Base-by-base conservation (phyloP, 1,140 invertebrate genomes). In the Drosophila equinoxialis region DNA sequence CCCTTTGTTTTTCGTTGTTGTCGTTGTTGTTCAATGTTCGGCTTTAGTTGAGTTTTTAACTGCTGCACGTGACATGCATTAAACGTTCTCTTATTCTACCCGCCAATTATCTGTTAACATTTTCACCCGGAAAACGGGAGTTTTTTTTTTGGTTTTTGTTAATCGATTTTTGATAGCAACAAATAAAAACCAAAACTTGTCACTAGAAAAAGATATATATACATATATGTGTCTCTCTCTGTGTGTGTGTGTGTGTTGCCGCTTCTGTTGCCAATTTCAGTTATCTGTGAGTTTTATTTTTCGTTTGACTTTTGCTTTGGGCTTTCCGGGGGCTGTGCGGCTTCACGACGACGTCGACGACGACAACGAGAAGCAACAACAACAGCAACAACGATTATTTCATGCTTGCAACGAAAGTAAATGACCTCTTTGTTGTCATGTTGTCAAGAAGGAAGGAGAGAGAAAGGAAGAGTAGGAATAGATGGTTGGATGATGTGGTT, bases 391-490 rank as follows among this genome's bases (percentile, higher is more conserved):
- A 82, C 82, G 82, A 79, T 87, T 86, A 86, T 87, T 86, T 86
- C 85, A 86, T 86, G 83, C 83, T 87, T 64, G 79, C 84, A 87
- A 87, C 73, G 83, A 87, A 87, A 87, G 83, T 87, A 87, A 87
- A 89, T 87, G 83, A 87, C 83, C 83, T 83, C 83, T 87, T 89
- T 87, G 80, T 78, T 84, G 84, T 72, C 68, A 79, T 73, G 76
- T 78, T 79, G 76, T 72, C 75, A 78, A 48, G 63, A 37, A 60
- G 41, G 39, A 45, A 61, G 10, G 8, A 11, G 35, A 41, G 51
- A 30, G 26, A 14, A 37, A 57, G 57, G 14, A 23, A 77, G 64
- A 71, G 45, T 8, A 8, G 14, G 45, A 48, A 48, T 48, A 17
- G 14, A 48, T 48, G 14, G 45, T 23, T 51, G 17, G 17, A 51